These are phyloP conservation scores for Plecturocebus donacophilus DNA, from an alignment of 2,113 vertebrate species.

Conservation along the genomic window DNA sequence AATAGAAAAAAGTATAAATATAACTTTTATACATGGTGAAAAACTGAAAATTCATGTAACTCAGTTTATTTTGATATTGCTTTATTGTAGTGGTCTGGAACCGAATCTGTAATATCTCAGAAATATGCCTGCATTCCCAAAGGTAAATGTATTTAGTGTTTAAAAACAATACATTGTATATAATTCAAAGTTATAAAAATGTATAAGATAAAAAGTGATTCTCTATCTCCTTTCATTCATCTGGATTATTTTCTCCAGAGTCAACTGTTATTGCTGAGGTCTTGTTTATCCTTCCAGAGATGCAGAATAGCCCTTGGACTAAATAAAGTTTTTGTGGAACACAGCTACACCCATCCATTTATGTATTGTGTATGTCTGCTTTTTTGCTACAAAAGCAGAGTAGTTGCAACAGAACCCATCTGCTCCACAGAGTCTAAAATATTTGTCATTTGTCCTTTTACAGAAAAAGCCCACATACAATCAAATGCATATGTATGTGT, in stretches of 20 bases:
- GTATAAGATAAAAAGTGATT: not conserved
- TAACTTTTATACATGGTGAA: not conserved
- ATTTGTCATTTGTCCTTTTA: not conserved
- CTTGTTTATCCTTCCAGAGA: not conserved
- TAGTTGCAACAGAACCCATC: not conserved
- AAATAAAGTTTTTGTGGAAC: not conserved
- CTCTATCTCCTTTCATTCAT: not conserved
- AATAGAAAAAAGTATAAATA: not conserved
- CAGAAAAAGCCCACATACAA: not conserved
- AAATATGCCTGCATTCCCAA: not conserved
- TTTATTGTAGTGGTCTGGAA: not conserved
- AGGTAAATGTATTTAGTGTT: not conserved
- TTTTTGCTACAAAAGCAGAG: not conserved
- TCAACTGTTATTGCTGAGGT: not conserved
- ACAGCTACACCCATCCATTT: too few species aligned
- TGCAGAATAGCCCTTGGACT: not conserved
- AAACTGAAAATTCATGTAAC: not conserved
- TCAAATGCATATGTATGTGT: rapidly evolving
- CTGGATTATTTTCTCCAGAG: not conserved
- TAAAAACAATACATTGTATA: not conserved
- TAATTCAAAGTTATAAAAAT: not conserved
- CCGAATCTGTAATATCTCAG: not conserved
- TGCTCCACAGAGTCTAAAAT: not conserved
- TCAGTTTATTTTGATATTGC: not conserved
- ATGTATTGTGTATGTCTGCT: not conserved